phyloP scores from a whole-genome alignment of 2,888 invertebrate genomes.

The Catocala nupta region DNA sequence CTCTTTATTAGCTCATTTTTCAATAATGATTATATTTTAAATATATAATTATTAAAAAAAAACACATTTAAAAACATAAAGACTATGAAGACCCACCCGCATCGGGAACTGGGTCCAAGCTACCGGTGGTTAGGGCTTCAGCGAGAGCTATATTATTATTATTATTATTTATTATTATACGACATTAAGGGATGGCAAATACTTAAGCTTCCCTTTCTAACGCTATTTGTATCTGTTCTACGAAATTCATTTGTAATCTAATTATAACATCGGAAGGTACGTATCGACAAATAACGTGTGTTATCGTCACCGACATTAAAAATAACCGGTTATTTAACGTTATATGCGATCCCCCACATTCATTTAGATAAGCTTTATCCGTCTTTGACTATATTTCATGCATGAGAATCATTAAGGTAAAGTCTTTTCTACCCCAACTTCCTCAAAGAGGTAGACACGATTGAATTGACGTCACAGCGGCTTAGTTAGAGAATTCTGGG shows the following conservation, averaged over 20 bases:
- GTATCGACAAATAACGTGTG: constrained; percentile 8
- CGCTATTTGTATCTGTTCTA: constrained; percentile 2
- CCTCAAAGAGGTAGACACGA: not conserved
- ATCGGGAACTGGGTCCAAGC: no score
- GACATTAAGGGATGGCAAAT: constrained; percentile 10
- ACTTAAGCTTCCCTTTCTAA: constrained; percentile 6
- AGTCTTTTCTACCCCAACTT: not conserved
- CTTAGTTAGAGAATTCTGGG: constrained; percentile 37
- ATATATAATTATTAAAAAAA: no score
- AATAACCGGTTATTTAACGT: constrained; percentile 4
- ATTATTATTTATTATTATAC: no score
- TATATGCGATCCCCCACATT: constrained; percentile 31
- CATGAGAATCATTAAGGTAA: constrained; percentile 2
- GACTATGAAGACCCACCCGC: no score
- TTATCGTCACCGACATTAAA: constrained; percentile 8
- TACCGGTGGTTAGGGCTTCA: no score
- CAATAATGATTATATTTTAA: no score
- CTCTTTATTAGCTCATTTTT: no score
- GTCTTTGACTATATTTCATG: constrained; percentile 5
- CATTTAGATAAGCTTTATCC: constrained; percentile 38
- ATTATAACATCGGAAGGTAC: not conserved
- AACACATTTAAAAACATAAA: no score
- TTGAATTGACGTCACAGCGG: not conserved
- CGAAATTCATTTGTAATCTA: constrained; percentile 3
- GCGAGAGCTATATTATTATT: no score